These are phyloP conservation scores for Rhyacophila evoluta DNA, from an alignment of 2,888 invertebrate genomes.

Conservation along the genomic window DNA sequence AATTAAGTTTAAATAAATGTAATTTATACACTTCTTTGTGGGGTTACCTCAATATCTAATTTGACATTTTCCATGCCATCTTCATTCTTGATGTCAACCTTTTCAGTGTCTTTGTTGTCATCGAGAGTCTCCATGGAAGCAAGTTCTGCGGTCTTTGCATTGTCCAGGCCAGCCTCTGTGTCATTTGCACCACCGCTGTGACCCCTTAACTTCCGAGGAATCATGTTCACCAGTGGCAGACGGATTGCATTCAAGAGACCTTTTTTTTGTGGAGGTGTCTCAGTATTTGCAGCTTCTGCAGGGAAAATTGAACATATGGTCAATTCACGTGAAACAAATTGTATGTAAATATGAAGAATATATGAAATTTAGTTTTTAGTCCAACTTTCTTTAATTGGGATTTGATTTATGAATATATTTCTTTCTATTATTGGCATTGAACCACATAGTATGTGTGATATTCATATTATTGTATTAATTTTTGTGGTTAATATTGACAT, in stretches of 20 bases:
- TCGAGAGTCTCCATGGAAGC: constrained; percentile 87
- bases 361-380: too few species aligned
- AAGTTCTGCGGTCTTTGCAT: constrained; percentile 76
- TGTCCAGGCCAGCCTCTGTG: constrained; percentile 68
- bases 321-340: too few species aligned
- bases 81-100: constrained; percentile 64
- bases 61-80: constrained; percentile 83
- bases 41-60: constrained; percentile 70
- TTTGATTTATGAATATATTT: too few species aligned
- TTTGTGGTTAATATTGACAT: too few species aligned
- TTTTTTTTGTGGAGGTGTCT: constrained; percentile 62
- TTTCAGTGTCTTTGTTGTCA: constrained; percentile 77
- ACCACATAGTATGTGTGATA: too few species aligned
- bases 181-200: constrained; percentile 63
- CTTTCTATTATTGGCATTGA: too few species aligned
- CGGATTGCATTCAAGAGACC: constrained; percentile 73
- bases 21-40: too few species aligned
- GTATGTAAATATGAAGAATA: too few species aligned
- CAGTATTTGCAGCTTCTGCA: constrained; percentile 41
- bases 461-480: too few species aligned
- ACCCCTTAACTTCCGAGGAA: constrained; percentile 65
- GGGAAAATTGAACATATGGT: too few species aligned
- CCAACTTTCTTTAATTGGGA: too few species aligned
- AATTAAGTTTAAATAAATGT: too few species aligned
- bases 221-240: constrained; percentile 73